Base-by-base conservation (phyloP, 2,797 vertebrate genomes). In the Petrocephalus schoutedeni region DNA sequence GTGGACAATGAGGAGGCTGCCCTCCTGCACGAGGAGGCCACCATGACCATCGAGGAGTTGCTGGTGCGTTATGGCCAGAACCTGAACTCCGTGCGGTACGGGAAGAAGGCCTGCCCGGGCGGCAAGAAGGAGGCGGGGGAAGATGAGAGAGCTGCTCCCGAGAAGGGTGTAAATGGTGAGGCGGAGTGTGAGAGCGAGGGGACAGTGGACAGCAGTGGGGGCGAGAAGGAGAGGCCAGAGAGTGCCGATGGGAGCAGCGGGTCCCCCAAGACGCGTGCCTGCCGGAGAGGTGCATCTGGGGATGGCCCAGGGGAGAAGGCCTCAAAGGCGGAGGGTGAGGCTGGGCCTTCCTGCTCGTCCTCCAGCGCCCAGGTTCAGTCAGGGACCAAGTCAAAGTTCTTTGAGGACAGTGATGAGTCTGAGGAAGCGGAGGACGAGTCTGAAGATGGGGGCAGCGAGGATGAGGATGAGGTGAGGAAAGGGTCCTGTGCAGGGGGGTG, bases 11-110 rank as follows among this genome's bases (percentile, higher is more conserved):
- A 99, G 92, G 98, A 99, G 93, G 97, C 98, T 5, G 97, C 97
- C 89, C 93, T 99, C 90, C 96, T 99, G 89, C 98, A 99, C 0
- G 98, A 99, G 91, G 98, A 99, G 93, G 98, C 98, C 91, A 98
- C 98, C 51, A 99, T 99, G 98, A 99, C 98, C 89, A 99, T 99
- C 9, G 98, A 99, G 94, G 98, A 99, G 93, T 95, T 99, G 91
- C 96, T 99, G 82, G 96, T 97, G 0, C 98, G 98, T 89, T 99
- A 98, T 0, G 98, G 98, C 92, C 98, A 99, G 93, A 96, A 96
- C 91, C 92, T 90, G 67, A 99, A 97, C 87, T 97, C 97, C 89
- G 93, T 94, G 91, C 98, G 98, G 94, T 95, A 94, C 86, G 93
- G 92, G 88, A 96, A 93, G 92, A 98, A 98, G 92, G 90, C 92